A percentile compares a stretch with the other conserved stretches of the same genome.
Conservation (phyloP, 2,888 invertebrate genomes). For the Pristionchus arcanus region DNA sequence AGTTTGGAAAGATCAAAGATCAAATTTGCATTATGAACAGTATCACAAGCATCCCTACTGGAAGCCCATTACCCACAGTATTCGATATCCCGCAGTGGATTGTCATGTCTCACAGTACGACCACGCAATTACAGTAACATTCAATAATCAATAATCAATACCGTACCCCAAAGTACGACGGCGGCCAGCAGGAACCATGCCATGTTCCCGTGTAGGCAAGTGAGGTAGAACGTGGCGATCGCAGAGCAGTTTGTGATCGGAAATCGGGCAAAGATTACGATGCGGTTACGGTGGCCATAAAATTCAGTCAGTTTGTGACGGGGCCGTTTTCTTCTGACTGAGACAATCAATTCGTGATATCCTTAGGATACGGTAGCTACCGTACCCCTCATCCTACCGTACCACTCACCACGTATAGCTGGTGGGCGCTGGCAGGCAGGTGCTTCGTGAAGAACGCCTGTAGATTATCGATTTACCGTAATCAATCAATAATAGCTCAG, state of each 20-base stretch:
- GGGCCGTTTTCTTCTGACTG: too few species aligned
- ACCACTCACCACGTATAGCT: conserved; percentile 48
- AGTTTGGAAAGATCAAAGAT: not conserved
- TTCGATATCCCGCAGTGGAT: too few species aligned
- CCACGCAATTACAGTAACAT: not conserved
- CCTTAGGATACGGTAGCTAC: not conserved
- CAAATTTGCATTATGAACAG: not conserved
- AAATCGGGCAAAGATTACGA: not conserved
- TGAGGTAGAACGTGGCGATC: conserved; percentile 56
- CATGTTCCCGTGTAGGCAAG: conserved; percentile 33
- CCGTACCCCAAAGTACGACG: conserved; percentile 49
- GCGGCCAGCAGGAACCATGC: conserved; percentile 51
- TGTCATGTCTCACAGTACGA: too few species aligned
- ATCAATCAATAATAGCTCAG: not conserved
- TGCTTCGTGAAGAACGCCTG: conserved; percentile 48
- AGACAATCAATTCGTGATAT: not conserved
- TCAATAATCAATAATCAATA: not conserved
- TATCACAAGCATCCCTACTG: too few species aligned
- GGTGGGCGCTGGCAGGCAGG: conserved; percentile 7
- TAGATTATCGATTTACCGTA: not conserved
- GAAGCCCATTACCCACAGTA: too few species aligned
- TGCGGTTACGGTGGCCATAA: not conserved
- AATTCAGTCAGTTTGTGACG: not conserved
- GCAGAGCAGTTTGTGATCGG: conserved; percentile 49
- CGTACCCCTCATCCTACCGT: not conserved